Conservation (phyloP, 2,888 invertebrate species). For the Omphaloscelis lunosa region DNA sequence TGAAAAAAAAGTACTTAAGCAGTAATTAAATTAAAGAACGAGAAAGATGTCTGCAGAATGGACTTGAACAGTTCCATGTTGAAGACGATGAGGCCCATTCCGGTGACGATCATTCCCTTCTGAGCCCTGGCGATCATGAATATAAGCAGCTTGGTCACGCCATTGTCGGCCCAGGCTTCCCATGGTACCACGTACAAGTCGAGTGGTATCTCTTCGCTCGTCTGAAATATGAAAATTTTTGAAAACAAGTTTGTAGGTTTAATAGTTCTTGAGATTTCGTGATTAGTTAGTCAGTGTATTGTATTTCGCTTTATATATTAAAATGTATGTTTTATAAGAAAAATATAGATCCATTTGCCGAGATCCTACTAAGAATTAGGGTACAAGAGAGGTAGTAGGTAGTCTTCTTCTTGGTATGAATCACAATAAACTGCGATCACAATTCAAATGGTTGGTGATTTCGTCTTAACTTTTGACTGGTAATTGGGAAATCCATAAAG, state of each 20-base stretch:
- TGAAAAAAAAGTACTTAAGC: slow-evolving; percentile 42
- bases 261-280: background rate
- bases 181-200: slow-evolving; percentile 77
- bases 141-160: slow-evolving; percentile 72
- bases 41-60: slow-evolving; percentile 83
- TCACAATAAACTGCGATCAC: no score
- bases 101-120: slow-evolving; percentile 75
- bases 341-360: background rate
- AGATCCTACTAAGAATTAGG: no score
- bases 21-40: slow-evolving; percentile 82
- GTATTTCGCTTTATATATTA: background rate
- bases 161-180: slow-evolving; percentile 76
- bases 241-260: background rate
- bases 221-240: slow-evolving; percentile 67
- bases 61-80: slow-evolving; percentile 83
- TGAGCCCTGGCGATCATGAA: slow-evolving; percentile 81
- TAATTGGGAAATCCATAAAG: background rate
- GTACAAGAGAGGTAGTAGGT: background rate
- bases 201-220: slow-evolving; percentile 73
- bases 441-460: background rate
- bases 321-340: background rate
- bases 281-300: background rate
- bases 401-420: no score
- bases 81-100: slow-evolving; percentile 76
- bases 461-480: background rate